Evolutionary conservation across 2,797 vertebrate species (phyloP).

Genomic region (Bradypodion pumilum): DNA sequence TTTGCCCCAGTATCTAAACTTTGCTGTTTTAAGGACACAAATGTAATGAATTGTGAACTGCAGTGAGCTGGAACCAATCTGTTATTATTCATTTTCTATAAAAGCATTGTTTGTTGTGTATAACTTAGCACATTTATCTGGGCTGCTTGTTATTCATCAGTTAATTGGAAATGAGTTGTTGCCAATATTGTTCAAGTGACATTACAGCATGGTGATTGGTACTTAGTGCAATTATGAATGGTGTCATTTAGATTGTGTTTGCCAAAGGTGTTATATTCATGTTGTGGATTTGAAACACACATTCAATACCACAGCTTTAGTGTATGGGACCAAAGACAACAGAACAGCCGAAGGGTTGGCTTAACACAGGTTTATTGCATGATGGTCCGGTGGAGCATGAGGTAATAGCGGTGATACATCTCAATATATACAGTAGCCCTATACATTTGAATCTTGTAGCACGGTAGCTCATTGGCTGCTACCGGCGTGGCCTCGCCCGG

Average conservation of each 20-base stretch:
- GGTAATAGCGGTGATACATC: no score
- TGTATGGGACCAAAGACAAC: no score
- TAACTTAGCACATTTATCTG: background rate
- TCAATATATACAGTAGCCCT: no score
- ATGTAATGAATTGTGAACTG: background rate
- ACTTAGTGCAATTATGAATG: background rate
- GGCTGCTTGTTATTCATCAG: background rate
- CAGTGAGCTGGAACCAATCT: background rate
- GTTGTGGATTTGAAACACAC: background rate
- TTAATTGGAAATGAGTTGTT: background rate
- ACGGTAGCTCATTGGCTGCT: no score
- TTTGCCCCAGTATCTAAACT: background rate
- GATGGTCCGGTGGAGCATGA: no score
- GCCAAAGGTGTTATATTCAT: background rate
- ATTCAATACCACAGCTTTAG: background rate
- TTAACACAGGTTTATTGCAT: no score
- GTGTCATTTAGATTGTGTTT: background rate
- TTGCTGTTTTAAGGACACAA: background rate
- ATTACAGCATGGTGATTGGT: background rate
- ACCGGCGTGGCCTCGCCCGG: no score
- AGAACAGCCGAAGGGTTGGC: no score
- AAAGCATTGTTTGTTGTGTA: background rate
- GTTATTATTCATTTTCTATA: background rate
- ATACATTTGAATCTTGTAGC: no score
- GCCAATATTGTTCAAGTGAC: background rate